Conservation (phyloP, 2,797 vertebrate species). For the Dipus sagitta region DNA sequence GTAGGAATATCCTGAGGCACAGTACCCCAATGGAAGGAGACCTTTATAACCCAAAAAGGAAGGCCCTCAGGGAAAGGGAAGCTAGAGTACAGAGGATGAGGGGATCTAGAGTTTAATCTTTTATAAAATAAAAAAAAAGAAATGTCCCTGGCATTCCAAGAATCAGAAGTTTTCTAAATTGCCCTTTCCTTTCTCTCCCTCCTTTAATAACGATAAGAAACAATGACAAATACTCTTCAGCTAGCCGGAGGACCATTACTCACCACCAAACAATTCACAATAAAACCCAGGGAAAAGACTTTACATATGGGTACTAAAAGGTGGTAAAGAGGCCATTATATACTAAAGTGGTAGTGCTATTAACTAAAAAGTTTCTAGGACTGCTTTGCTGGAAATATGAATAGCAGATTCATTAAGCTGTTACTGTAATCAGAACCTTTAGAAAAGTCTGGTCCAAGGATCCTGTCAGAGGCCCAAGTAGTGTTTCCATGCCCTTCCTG, state of each 20-base stretch:
- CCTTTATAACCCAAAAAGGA: no score
- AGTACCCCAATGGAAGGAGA: no score
- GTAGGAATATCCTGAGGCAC: no score
- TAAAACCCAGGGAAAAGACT: slow-evolving; percentile 61
- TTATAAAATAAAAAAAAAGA: no score
- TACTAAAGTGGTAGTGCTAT: background rate
- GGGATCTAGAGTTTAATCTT: no score
- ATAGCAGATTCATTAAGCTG: slow-evolving; percentile 47
- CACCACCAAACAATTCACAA: slow-evolving; percentile 62
- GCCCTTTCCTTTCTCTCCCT: slow-evolving; percentile 47
- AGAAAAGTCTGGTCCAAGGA: background rate
- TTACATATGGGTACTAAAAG: slow-evolving; percentile 62
- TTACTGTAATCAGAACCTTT: background rate
- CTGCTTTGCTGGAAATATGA: slow-evolving; percentile 40
- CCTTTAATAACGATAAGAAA: slow-evolving; percentile 67
- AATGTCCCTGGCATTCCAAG: slow-evolving; percentile 69
- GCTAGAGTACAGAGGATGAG: no score
- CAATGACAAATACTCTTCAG: slow-evolving; percentile 61
- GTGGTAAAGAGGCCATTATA: slow-evolving; percentile 54
- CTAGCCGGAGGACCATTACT: slow-evolving; percentile 57
- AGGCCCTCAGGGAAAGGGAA: no score
- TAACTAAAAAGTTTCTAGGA: slow-evolving; percentile 62
- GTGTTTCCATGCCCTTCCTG: background rate
- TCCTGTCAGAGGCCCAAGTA: background rate
- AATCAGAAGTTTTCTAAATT: slow-evolving; percentile 50